Conservation (phyloP, 2,113 vertebrate genomes). For the Ophiodon elongatus region DNA sequence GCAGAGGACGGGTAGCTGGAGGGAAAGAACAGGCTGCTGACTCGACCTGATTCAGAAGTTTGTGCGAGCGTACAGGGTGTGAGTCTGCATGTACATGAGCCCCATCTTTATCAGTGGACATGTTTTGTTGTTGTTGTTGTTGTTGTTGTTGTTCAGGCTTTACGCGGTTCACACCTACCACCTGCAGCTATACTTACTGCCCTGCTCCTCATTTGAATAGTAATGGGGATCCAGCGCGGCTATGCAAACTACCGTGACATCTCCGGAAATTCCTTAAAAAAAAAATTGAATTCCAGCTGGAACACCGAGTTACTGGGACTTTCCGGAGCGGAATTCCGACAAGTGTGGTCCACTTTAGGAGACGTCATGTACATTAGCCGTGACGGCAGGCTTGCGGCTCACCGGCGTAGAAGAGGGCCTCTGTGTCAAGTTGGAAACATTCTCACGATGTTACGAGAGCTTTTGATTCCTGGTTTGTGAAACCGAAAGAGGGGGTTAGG, state of each 20-base stretch:
- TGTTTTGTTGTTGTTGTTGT: slow-evolving; percentile 16
- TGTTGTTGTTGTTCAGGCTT: slow-evolving; percentile 11
- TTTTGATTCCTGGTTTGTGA: not conserved
- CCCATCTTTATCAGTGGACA: slow-evolving; percentile 5
- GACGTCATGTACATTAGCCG: not conserved
- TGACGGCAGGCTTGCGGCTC: slow-evolving; percentile 7
- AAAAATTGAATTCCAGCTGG: slow-evolving; percentile 24
- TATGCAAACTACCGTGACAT: slow-evolving; percentile 47
- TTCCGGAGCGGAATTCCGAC: slow-evolving; percentile 28
- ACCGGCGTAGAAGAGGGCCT: not conserved
- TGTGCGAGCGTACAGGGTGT: slow-evolving; percentile 17
- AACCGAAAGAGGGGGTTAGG: not conserved
- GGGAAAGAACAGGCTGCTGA: slow-evolving; percentile 49
- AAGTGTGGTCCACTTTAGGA: slow-evolving; percentile 3
- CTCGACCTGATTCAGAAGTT: slow-evolving; percentile 60
- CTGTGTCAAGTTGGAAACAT: not conserved
- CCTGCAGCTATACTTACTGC: slow-evolving; percentile 47
- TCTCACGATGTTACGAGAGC: not conserved
- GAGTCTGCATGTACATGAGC: slow-evolving; percentile 50
- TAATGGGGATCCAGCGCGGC: slow-evolving; percentile 33
- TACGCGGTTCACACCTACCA: slow-evolving; percentile 18
- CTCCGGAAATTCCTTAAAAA: slow-evolving; percentile 34
- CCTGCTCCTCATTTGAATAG: slow-evolving; percentile 48
- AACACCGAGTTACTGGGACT: slow-evolving; percentile 23
- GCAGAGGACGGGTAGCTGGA: slow-evolving; percentile 34